Evolutionary conservation across 2,113 vertebrate species (phyloP).

Genomic region (Ptychochromis oligacanthus): DNA sequence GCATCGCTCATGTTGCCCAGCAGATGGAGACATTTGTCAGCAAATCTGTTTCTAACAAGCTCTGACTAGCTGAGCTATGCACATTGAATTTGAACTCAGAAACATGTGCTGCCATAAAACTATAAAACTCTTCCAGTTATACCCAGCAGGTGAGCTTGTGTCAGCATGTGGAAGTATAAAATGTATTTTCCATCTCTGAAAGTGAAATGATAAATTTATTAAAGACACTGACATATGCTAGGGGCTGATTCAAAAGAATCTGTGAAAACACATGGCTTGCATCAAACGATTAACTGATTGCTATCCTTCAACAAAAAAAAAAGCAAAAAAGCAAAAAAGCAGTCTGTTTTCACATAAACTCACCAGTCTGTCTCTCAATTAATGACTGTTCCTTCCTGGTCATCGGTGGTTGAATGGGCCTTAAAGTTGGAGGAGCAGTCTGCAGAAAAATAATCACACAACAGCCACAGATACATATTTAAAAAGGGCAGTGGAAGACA

Average conservation of each 20-base stretch:
- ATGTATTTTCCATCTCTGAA: not conserved
- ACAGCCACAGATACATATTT: slow-evolving; percentile 10
- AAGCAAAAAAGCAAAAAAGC: no score
- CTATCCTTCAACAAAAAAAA: not conserved
- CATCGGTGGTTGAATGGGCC: slow-evolving; percentile 77
- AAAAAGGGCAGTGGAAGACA: not conserved
- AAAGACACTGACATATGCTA: not conserved
- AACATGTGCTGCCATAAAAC: not conserved
- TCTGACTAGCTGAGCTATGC: not conserved
- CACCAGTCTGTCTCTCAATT: slow-evolving; percentile 52
- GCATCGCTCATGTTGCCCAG: slow-evolving; percentile 9
- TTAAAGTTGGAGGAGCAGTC: slow-evolving; percentile 62
- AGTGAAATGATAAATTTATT: not conserved
- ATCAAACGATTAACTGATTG: not conserved
- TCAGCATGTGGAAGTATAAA: not conserved
- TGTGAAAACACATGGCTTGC: not conserved
- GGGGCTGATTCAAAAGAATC: not conserved
- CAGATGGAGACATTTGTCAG: slow-evolving; percentile 51
- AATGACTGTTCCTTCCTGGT: slow-evolving; percentile 22
- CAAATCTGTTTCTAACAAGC: not conserved
- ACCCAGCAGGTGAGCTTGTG: slow-evolving; percentile 8
- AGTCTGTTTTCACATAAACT: slow-evolving; percentile 6
- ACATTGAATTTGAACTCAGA: not conserved
- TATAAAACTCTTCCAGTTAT: not conserved
- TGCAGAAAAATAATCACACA: slow-evolving; percentile 29